Conservation (phyloP, 1,140 invertebrate genomes). For the Cyrtorhinus lividipennis region DNA sequence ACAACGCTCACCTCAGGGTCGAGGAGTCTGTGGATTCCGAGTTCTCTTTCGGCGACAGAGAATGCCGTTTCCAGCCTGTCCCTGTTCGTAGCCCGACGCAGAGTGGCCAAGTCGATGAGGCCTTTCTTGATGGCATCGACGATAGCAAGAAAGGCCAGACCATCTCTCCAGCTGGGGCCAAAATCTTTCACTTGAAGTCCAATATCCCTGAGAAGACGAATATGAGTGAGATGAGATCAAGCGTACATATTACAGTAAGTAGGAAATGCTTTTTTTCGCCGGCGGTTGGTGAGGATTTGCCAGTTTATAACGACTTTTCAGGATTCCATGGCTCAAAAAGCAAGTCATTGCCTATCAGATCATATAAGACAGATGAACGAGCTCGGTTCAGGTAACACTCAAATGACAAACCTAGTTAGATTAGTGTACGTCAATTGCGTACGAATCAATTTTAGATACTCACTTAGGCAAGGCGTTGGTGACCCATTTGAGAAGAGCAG, state of each 20-base stretch:
- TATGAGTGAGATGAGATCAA: not conserved
- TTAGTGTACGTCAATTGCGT: too few species aligned
- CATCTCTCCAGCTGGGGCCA: conserved; percentile 92
- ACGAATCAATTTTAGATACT: too few species aligned
- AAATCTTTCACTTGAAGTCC: conserved; percentile 87
- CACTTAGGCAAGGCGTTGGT: conserved; percentile 83
- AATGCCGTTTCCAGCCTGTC: conserved; percentile 85
- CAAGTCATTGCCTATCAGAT: too few species aligned
- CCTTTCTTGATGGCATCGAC: conserved; percentile 91
- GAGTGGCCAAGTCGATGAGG: conserved; percentile 69
- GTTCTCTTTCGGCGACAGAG: conserved; percentile 75
- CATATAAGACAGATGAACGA: too few species aligned
- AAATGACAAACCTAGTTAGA: too few species aligned
- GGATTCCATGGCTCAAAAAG: too few species aligned
- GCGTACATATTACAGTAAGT: not conserved
- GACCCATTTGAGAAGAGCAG: conserved; percentile 88
- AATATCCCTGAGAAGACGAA: conserved; percentile 52
- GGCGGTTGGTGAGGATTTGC: too few species aligned
- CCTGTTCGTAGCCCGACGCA: conserved; percentile 60
- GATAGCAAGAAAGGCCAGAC: conserved; percentile 88
- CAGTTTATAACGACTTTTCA: not conserved
- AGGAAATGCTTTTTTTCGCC: too few species aligned
- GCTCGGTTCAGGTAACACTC: too few species aligned
- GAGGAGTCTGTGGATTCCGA: conserved; percentile 83
- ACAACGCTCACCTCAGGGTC: conserved; percentile 68